Conservation (phyloP, 2,888 invertebrate species). For the Alloscopus bannaensis region DNA sequence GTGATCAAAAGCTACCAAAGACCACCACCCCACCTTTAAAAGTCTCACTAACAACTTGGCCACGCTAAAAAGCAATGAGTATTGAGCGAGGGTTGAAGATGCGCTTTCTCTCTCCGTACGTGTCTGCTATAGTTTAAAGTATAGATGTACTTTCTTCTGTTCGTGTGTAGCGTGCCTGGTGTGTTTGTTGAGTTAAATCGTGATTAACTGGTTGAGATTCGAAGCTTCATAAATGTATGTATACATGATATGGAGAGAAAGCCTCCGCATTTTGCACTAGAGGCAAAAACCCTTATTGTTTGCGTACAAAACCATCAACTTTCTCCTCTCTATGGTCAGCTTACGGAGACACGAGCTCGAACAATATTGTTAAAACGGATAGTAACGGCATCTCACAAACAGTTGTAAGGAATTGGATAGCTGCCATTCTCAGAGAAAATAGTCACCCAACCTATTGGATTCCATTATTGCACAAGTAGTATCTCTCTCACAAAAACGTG, state of each 20-base stretch:
- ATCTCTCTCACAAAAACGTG: slow-evolving; percentile 23
- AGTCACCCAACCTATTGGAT: slow-evolving; percentile 51
- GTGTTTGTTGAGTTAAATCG: slow-evolving; percentile 54
- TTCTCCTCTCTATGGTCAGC: slow-evolving; percentile 40
- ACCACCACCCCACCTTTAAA: slow-evolving; percentile 32
- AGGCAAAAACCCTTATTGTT: slow-evolving; percentile 10
- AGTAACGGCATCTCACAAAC: slow-evolving; percentile 49
- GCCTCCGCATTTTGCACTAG: background rate
- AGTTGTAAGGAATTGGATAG: slow-evolving; percentile 59
- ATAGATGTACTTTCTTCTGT: no score
- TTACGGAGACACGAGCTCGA: slow-evolving; percentile 20
- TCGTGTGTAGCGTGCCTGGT: slow-evolving; percentile 47
- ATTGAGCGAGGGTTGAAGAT: background rate
- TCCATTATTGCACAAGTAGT: slow-evolving; percentile 55
- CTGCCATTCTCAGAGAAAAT: slow-evolving; percentile 59
- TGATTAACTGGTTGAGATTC: slow-evolving; percentile 53
- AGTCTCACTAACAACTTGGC: slow-evolving; percentile 24
- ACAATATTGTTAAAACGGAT: slow-evolving; percentile 49
- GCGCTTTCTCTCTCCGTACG: no score
- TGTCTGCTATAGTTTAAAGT: no score
- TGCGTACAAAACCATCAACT: slow-evolving; percentile 48
- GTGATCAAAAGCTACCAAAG: slow-evolving; percentile 59
- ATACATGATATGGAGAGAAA: background rate
- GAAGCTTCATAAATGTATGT: background rate
- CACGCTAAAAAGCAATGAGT: slow-evolving; percentile 8